Conservation (phyloP, 1,140 invertebrate genomes). For the Chironomus tepperi region DNA sequence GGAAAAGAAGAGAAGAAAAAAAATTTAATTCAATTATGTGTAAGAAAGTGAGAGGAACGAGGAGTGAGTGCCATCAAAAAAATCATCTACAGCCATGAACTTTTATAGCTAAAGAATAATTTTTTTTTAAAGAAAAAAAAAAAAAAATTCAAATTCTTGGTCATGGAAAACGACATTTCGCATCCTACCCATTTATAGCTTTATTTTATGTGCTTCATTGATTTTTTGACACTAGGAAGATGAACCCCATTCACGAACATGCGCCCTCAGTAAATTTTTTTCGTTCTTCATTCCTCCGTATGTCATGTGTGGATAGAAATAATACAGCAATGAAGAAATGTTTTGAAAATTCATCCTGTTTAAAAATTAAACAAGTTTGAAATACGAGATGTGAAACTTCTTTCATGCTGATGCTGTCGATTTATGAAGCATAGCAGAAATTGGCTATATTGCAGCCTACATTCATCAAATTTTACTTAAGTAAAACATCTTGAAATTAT, state of each 20-base stretch:
- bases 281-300: neutral
- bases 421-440: too few species aligned
- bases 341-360: neutral
- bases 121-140: neutral
- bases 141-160: neutral
- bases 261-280: neutral
- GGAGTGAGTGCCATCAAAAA: neutral
- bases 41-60: neutral
- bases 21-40: constrained; percentile 18
- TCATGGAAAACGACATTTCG: neutral
- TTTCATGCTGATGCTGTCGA: too few species aligned
- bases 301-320: neutral
- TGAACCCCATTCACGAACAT: constrained; percentile 1
- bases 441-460: too few species aligned
- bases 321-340: neutral
- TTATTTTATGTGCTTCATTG: constrained; percentile 23
- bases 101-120: neutral
- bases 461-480: too few species aligned
- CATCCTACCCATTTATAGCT: neutral
- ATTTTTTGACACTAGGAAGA: constrained; percentile 21
- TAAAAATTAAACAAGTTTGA: neutral
- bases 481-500: too few species aligned
- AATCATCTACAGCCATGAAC: neutral
- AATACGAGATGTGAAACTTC: too few species aligned
- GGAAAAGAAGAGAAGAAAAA: too few species aligned